A percentile compares a stretch with the other conserved stretches of the same genome.
Evolutionary conservation across 2,797 vertebrate species (phyloP).

Genomic region (Tolypeutes matacus): DNA sequence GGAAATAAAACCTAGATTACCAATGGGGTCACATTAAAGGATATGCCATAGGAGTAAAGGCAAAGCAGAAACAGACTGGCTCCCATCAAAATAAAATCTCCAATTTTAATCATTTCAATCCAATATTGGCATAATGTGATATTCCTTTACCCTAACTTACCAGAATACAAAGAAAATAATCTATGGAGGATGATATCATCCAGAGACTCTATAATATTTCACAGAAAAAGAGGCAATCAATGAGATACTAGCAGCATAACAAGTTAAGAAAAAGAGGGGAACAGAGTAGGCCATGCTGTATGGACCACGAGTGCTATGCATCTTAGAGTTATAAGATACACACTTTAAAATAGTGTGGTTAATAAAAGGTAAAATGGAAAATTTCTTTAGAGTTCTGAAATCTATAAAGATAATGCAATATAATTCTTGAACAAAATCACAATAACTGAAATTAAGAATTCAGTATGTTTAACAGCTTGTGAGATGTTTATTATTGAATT

Average conservation of each 20-base stretch:
- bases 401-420: neutral
- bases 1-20: neutral
- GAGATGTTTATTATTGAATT: neutral
- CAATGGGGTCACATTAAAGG: neutral
- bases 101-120: neutral
- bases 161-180: neutral
- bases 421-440: constrained; percentile 14
- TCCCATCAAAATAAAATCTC: neutral
- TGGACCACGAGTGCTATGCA: neutral
- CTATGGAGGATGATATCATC: neutral
- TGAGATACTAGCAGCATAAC: neutral
- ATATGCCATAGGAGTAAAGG: neutral
- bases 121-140: neutral
- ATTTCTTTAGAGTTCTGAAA: neutral
- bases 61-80: neutral
- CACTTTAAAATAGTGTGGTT: neutral
- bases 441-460: neutral
- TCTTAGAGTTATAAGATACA: neutral
- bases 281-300: neutral
- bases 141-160: neutral
- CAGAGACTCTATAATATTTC: neutral
- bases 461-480: neutral
- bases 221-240: neutral
- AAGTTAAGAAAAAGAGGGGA: neutral
- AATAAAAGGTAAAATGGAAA: neutral